Conservation (phyloP, 2,797 vertebrate genomes). For the Hoplostethus mediterraneus region DNA sequence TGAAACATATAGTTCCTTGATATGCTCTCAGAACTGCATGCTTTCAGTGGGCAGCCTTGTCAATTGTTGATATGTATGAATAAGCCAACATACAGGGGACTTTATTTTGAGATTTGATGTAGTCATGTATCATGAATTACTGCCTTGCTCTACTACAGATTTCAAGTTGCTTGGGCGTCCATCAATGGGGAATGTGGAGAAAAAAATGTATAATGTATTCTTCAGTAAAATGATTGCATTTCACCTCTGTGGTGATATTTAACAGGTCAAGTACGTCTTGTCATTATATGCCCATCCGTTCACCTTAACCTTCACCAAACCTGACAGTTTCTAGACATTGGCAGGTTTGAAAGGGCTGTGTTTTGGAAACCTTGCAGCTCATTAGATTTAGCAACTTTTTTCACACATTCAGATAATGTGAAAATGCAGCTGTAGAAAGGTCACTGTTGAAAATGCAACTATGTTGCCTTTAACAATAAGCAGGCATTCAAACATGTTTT, state of each 20-base stretch:
- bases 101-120: not conserved
- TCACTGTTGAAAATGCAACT: not conserved
- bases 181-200: slow-evolving; percentile 13
- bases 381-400: not conserved
- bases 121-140: slow-evolving; percentile 41
- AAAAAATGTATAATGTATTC: slow-evolving; percentile 22
- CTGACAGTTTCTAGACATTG: not conserved
- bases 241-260: not conserved
- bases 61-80: slow-evolving; percentile 64
- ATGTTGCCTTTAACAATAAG: not conserved
- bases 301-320: not conserved
- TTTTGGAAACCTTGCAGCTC: not conserved
- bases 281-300: not conserved
- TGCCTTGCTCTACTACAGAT: slow-evolving; percentile 22
- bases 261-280: not conserved
- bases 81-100: slow-evolving; percentile 22
- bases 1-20: slow-evolving; percentile 57
- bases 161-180: not conserved
- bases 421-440: not conserved
- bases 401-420: not conserved
- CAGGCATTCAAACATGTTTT: not conserved
- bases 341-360: not conserved
- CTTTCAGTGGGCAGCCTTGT: slow-evolving; percentile 63
- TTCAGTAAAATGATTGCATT: slow-evolving; percentile 13
- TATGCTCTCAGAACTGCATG: slow-evolving; percentile 39